Conservation (phyloP, 2,888 invertebrate species). For the Drosophila ustulata region DNA sequence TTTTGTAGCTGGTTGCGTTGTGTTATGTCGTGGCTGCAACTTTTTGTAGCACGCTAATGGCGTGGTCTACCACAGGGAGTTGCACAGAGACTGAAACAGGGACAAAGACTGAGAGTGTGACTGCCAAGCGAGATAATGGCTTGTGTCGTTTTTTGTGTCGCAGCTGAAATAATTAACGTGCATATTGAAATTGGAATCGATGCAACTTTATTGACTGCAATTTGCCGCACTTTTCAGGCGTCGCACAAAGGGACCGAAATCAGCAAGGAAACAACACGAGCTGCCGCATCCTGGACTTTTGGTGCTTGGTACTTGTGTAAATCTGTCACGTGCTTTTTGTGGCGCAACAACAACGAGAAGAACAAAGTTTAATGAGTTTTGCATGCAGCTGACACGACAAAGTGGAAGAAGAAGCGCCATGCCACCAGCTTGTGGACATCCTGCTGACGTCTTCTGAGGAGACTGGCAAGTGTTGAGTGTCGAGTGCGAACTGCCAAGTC, state of each 20-base stretch:
- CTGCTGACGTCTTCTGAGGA: conserved; percentile 31
- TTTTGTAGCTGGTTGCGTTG: conserved; percentile 31
- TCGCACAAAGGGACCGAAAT: conserved; percentile 1
- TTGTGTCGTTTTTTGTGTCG: conserved; percentile 27
- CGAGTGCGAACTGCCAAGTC: conserved; percentile 65
- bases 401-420: neutral
- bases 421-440: conserved; percentile 7
- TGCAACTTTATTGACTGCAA: conserved; percentile 53
- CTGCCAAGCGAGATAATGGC: conserved; percentile 30
- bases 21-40: conserved; percentile 60
- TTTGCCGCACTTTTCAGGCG: conserved; percentile 25
- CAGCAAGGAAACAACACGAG: conserved; percentile 6
- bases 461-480: conserved; percentile 17
- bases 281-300: conserved; percentile 4
- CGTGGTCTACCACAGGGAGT: conserved; percentile 54
- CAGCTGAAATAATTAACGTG: conserved; percentile 70
- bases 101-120: conserved; percentile 1
- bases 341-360: conserved; percentile 6
- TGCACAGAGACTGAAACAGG: neutral
- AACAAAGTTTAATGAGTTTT: conserved; percentile 78
- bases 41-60: conserved; percentile 73
- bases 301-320: conserved; percentile 36
- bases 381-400: conserved; percentile 67
- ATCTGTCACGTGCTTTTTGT: conserved; percentile 64
- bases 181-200: conserved; percentile 58